Evolutionary conservation across 2,888 invertebrate species (phyloP).

Genomic region (Camptogramma bilineatum): DNA sequence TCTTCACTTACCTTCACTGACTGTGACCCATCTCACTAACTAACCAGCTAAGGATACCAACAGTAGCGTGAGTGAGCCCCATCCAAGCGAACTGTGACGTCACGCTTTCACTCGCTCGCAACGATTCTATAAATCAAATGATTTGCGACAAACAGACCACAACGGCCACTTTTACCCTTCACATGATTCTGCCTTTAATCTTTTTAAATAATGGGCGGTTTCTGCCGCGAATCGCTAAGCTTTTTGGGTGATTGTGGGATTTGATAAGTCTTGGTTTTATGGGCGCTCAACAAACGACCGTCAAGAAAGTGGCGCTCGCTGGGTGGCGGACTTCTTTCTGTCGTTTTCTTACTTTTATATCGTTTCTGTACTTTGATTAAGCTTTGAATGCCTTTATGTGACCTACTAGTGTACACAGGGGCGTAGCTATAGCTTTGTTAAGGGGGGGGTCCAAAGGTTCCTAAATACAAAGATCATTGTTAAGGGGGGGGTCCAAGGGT

Average conservation of each 20-base stretch:
- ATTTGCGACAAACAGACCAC: slow-evolving; percentile 44
- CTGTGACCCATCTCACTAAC: not conserved
- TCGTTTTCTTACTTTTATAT: not conserved
- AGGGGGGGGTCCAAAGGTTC: too few relatives aligned
- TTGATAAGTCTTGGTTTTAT: slow-evolving; percentile 5
- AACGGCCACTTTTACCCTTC: slow-evolving; percentile 40
- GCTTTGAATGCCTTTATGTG: not conserved
- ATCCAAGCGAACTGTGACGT: slow-evolving; percentile 37
- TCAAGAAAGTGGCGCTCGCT: not conserved
- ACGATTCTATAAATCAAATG: slow-evolving; percentile 42
- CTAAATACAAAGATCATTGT: too few relatives aligned
- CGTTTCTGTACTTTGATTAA: not conserved
- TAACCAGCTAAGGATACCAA: slow-evolving; percentile 21
- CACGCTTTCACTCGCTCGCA: slow-evolving; percentile 47
- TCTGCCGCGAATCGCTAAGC: slow-evolving; percentile 26
- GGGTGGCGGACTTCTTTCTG: not conserved
- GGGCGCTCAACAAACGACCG: not conserved
- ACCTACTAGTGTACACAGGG: too few relatives aligned
- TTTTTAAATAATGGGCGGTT: slow-evolving; percentile 28
- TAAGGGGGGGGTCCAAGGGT: too few relatives aligned
- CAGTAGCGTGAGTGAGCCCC: slow-evolving; percentile 22
- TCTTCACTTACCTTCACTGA: not conserved
- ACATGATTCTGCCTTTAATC: slow-evolving; percentile 34
- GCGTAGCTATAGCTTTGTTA: too few relatives aligned
- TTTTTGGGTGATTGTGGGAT: slow-evolving; percentile 23